Conservation (phyloP, 2,113 vertebrate species). For the Sinocyclocheilus anshuiensis region DNA sequence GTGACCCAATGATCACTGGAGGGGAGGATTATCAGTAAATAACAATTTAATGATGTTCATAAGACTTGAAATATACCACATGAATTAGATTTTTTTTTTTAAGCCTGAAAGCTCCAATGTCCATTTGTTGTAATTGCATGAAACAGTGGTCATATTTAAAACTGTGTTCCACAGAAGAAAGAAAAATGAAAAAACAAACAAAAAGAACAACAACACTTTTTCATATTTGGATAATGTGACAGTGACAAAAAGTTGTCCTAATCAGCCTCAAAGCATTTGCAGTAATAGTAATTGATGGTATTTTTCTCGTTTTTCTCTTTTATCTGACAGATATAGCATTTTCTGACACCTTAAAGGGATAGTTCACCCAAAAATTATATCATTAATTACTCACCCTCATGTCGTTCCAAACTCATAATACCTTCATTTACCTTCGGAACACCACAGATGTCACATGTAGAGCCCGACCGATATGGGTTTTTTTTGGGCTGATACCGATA, state of each 20-base stretch:
- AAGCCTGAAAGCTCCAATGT: background rate
- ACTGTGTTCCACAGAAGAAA: background rate
- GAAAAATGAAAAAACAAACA: background rate
- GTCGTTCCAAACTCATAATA: too few species aligned
- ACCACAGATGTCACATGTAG: too few species aligned
- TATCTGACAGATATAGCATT: background rate
- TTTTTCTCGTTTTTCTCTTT: too few species aligned
- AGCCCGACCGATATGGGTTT: too few species aligned
- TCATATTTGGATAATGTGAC: background rate
- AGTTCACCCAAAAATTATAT: too few species aligned
- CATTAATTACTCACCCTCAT: too few species aligned
- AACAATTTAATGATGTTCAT: background rate
- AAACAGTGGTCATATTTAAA: background rate
- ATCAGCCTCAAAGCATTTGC: background rate
- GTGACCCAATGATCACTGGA: too few species aligned
- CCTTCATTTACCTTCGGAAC: too few species aligned
- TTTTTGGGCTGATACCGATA: too few species aligned
- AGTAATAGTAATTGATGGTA: background rate
- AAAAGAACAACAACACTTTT: background rate
- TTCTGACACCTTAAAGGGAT: background rate
- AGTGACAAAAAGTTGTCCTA: background rate
- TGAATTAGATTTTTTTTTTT: too few species aligned
- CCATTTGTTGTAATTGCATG: background rate
- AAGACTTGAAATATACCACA: too few species aligned
- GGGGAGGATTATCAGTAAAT: background rate